Evolutionary conservation across 2,113 vertebrate genomes (phyloP).

Genomic region (Chloroceryle aenea): DNA sequence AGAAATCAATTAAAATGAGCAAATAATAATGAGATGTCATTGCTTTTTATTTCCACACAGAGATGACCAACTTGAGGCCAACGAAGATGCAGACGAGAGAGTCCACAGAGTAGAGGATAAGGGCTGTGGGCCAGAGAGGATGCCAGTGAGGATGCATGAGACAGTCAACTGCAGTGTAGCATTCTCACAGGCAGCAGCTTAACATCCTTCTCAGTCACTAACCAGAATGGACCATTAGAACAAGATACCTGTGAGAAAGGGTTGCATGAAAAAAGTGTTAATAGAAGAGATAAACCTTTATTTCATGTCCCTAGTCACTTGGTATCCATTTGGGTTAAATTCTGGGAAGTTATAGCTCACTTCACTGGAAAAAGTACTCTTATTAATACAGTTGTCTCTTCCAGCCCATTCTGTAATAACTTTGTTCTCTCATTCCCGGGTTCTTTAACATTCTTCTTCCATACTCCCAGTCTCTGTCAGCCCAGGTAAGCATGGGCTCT

Average conservation of each 20-base stretch:
- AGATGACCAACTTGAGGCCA: background rate
- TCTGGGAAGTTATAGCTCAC: background rate
- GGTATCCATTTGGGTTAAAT: background rate
- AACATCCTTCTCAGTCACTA: background rate
- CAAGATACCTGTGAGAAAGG: background rate
- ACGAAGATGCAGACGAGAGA: background rate
- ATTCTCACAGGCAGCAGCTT: background rate
- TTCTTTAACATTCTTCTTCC: background rate
- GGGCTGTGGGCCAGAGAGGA: background rate
- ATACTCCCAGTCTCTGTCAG: background rate
- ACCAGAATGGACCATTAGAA: background rate
- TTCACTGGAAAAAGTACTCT: background rate
- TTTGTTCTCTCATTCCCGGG: background rate
- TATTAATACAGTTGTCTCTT: background rate
- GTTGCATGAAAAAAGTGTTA: background rate
- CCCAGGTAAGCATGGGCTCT: background rate
- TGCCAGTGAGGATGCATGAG: background rate
- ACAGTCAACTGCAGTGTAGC: background rate
- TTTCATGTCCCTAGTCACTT: background rate
- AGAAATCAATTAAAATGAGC: background rate
- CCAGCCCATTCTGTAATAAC: background rate
- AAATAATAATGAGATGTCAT: slow-evolving; percentile 2
- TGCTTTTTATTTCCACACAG: background rate
- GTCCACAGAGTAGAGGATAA: background rate
- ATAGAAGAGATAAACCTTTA: background rate